phyloP scores from a whole-genome alignment of 2,113 vertebrate species.

The Gavia stellata region DNA sequence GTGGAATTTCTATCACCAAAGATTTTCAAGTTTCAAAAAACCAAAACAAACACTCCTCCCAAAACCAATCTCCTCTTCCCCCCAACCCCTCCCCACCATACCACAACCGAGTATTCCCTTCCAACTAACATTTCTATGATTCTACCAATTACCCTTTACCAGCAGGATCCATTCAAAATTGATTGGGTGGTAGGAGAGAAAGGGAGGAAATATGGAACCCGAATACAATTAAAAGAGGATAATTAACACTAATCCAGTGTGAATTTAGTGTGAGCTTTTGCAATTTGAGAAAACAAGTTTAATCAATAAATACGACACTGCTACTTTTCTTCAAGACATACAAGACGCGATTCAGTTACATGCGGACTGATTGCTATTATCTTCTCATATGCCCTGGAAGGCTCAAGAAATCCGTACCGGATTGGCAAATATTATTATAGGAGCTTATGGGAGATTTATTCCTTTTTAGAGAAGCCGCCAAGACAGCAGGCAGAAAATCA shows the following conservation, averaged over 20 bases:
- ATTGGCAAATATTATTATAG: background rate
- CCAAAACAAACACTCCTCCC: background rate
- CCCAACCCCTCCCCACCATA: accelerated
- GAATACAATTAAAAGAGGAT: background rate
- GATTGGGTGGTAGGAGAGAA: background rate
- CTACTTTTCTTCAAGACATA: background rate
- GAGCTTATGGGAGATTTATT: background rate
- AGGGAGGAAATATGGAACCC: background rate
- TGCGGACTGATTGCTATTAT: background rate
- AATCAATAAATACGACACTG: background rate
- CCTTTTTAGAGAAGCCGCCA: background rate
- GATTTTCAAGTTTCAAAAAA: background rate
- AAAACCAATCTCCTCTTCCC: background rate
- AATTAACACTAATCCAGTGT: background rate
- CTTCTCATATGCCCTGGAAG: background rate
- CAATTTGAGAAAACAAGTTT: background rate
- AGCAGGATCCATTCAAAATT: background rate
- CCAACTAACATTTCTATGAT: background rate
- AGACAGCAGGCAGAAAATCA: background rate
- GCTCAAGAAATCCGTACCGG: background rate
- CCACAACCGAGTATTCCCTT: background rate
- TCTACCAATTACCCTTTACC: background rate
- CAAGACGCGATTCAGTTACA: background rate
- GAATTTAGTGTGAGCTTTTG: background rate
- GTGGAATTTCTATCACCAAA: background rate